Base-by-base conservation (phyloP, 2,113 vertebrate species). In the Zeus faber region DNA sequence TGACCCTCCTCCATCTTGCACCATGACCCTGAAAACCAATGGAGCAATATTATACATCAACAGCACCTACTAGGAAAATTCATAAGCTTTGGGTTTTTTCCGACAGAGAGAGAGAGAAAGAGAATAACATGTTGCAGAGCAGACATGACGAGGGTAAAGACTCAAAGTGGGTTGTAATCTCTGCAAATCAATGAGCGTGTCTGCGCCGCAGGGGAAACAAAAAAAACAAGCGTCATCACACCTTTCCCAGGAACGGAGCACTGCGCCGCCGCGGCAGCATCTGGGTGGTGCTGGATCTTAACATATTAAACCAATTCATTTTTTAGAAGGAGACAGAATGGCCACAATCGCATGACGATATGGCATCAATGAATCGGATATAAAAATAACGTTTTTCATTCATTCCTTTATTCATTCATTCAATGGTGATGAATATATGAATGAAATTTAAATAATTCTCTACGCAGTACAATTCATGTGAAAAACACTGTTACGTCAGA, bases 131-230 rank as follows among this genome's bases (percentile, higher is more conserved):
- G 75, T 72, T 65, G 61, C 33, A 18, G 44, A 64, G 68, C 31
- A 55, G 62, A 74, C 58, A 49, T 13, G 7, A 50, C 6, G 61
- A 76, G 61, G 63, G 58, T 65, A 70, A 68, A 74, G 62, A 47
- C 75, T 73, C 74, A 76, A 73, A 72, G 63, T 16, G 14, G 55
- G 70, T 79, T 84, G 80, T 85, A 80, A 77, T 52, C 65, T 80
- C 77, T 60, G 72, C 77, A 80, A 84, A 83, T 83, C 81, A 79
- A 67, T 67, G 73, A 52, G 60, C 72, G 53, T 64, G 40, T 35
- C 50, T 44, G 49, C 44, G 66, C 67, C 47, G n/a, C 11, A 5
- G 53, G 8, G 29, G 2, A 59, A 67, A 64, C 52, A 52, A 54
- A n/a, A n/a, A 14, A 5, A 14, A n/a, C 33, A 14, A 14, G 4